phyloP scores from a whole-genome alignment of 2,888 invertebrate species.

The Sceliomorpha sp. region DNA sequence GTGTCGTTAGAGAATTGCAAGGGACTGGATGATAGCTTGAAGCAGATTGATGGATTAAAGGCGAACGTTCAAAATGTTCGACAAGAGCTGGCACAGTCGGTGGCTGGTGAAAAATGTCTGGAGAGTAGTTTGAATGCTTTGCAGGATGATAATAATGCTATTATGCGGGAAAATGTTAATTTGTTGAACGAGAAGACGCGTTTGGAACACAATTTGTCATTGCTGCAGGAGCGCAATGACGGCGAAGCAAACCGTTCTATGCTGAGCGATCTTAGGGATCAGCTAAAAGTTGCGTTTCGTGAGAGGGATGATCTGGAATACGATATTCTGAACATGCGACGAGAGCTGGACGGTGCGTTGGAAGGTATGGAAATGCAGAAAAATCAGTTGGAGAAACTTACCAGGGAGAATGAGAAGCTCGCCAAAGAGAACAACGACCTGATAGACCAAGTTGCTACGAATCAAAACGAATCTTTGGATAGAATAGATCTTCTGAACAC shows the following conservation, averaged over 20 bases:
- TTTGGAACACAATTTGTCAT: slow-evolving; percentile 65
- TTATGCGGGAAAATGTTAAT: slow-evolving; percentile 70
- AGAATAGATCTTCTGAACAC: slow-evolving; percentile 73
- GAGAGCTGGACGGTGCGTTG: slow-evolving; percentile 81
- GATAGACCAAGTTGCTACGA: slow-evolving; percentile 68
- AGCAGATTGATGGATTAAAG: slow-evolving; percentile 65
- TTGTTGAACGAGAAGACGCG: slow-evolving; percentile 67
- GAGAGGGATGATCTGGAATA: slow-evolving; percentile 85
- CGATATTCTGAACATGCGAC: slow-evolving; percentile 83
- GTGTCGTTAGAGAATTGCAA: slow-evolving; percentile 65
- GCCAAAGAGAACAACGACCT: slow-evolving; percentile 66
- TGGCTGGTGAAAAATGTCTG: slow-evolving; percentile 76
- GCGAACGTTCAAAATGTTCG: slow-evolving; percentile 70
- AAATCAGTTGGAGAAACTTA: slow-evolving; percentile 43
- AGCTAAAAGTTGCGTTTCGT: slow-evolving; percentile 56
- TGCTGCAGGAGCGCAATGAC: slow-evolving; percentile 57
- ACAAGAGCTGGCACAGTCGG: slow-evolving; percentile 74
- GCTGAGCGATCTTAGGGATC: slow-evolving; percentile 62
- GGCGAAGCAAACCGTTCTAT: slow-evolving; percentile 61
- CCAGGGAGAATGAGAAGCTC: slow-evolving; percentile 64
- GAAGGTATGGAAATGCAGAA: slow-evolving; percentile 56
- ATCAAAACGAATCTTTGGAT: slow-evolving; percentile 71
- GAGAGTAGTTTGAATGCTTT: slow-evolving; percentile 80
- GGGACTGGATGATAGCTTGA: slow-evolving; percentile 64
- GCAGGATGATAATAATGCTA: slow-evolving; percentile 79